Percentiles rank a stretch among this genome's conserved stretches.
phyloP scores from a whole-genome alignment of 2,797 vertebrate genomes.

The Cercopithecus hamlyni region DNA sequence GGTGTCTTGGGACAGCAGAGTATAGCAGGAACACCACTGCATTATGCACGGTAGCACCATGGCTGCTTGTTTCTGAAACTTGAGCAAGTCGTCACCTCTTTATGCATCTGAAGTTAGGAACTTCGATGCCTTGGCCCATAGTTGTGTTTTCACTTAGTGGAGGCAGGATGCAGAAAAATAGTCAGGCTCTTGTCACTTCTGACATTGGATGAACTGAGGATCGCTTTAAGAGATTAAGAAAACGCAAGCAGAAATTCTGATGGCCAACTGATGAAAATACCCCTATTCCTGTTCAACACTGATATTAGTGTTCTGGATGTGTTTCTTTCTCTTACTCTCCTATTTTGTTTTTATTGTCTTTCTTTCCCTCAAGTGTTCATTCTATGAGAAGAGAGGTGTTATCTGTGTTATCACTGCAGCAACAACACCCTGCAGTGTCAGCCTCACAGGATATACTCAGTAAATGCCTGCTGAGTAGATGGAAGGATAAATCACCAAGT shows the following conservation, averaged over 20 bases:
- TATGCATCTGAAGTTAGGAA: fast-evolving
- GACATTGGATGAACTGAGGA: too few species aligned
- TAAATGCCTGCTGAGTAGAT: too few species aligned
- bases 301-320: fast-evolving
- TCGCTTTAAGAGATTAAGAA: background rate
- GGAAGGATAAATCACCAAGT: background rate
- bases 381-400: background rate
- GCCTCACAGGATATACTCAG: fast-evolving
- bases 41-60: fast-evolving
- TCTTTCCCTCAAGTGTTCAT: fast-evolving
- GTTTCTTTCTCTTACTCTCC: background rate
- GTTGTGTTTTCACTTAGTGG: background rate
- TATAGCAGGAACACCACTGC: fast-evolving
- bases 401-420: fast-evolving
- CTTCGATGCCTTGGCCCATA: fast-evolving
- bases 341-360: background rate
- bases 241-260: background rate
- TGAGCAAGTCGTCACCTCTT: fast-evolving
- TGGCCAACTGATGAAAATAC: fast-evolving
- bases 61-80: background rate
- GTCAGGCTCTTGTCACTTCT: too few species aligned
- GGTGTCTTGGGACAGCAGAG: background rate
- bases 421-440: fast-evolving
- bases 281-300: fast-evolving
- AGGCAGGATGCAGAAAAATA: too few species aligned